A percentile compares a stretch with the other conserved stretches of the same genome.
Conservation (phyloP, 2,797 vertebrate genomes). For the Trachops cirrhosus region DNA sequence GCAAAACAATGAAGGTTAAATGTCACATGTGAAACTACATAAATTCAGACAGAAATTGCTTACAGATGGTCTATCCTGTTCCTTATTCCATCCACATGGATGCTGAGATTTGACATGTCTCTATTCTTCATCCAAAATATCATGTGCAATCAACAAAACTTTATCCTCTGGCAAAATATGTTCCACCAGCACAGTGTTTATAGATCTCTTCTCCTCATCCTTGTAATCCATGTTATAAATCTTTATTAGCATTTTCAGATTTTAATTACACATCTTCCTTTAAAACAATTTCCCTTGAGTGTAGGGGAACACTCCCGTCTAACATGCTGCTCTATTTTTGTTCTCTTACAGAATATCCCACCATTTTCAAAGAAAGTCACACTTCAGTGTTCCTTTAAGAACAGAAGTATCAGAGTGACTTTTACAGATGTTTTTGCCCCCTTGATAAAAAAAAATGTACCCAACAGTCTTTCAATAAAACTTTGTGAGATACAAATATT, state of each 20-base stretch:
- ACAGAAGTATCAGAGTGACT: not conserved
- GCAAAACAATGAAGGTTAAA: constrained; percentile 49
- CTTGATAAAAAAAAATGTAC: not conserved
- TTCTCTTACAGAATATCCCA: not conserved
- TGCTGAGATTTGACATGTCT: not conserved
- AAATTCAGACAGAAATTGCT: constrained; percentile 21
- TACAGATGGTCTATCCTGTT: not conserved
- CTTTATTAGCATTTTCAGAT: not conserved
- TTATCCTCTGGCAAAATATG: not conserved
- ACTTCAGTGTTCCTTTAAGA: not conserved
- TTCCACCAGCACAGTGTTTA: not conserved
- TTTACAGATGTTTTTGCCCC: not conserved
- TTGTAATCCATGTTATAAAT: not conserved
- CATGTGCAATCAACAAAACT: not conserved
- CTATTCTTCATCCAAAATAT: not conserved
- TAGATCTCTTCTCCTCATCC: not conserved
- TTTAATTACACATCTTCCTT: constrained; percentile 20
- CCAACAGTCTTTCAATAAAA: not conserved
- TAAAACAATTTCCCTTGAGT: constrained; percentile 12
- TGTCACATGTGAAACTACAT: not conserved
- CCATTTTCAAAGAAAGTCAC: not conserved
- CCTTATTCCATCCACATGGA: not conserved
- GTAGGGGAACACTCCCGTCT: not conserved
- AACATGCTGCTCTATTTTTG: not conserved
- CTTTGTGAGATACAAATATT: not conserved